These are phyloP conservation scores for Rhinolophus ferrumequinum DNA, from an alignment of 2,113 vertebrate genomes.

Conservation along the genomic window DNA sequence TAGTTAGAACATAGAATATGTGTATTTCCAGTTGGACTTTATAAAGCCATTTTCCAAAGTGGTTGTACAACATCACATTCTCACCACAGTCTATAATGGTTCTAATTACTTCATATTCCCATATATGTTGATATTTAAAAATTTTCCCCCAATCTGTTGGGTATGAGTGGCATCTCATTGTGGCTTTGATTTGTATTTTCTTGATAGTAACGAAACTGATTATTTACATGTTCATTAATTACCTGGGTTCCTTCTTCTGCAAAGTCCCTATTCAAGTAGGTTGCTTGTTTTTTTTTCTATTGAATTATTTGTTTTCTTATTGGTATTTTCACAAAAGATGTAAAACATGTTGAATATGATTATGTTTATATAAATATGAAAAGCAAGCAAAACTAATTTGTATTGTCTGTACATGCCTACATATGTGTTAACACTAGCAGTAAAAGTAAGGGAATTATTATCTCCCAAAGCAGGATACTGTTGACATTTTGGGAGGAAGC, in stretches of 20 bases:
- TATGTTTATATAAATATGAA: not conserved
- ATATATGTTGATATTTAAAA: not conserved
- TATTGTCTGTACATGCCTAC: not conserved
- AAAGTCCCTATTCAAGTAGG: not conserved
- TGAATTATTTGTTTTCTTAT: not conserved
- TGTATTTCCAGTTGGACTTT: not conserved
- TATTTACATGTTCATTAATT: constrained; percentile 3
- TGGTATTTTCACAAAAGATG: not conserved
- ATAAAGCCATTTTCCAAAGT: constrained; percentile 17
- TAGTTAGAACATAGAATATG: not conserved
- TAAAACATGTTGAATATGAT: not conserved
- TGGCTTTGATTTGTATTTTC: not conserved
- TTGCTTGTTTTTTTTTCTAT: not conserved
- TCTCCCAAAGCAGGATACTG: not conserved
- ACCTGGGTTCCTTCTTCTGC: not conserved
- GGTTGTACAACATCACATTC: not conserved
- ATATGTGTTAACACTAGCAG: not conserved
- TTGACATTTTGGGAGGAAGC: not conserved
- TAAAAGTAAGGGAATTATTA: constrained; percentile 28
- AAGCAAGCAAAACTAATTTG: not conserved
- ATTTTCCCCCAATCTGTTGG: not conserved
- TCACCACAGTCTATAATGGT: not conserved
- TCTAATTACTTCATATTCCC: not conserved
- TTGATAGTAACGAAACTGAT: not conserved
- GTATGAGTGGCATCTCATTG: not conserved